phyloP scores from a whole-genome alignment of 2,888 invertebrate genomes.

The Tachina lurida region DNA sequence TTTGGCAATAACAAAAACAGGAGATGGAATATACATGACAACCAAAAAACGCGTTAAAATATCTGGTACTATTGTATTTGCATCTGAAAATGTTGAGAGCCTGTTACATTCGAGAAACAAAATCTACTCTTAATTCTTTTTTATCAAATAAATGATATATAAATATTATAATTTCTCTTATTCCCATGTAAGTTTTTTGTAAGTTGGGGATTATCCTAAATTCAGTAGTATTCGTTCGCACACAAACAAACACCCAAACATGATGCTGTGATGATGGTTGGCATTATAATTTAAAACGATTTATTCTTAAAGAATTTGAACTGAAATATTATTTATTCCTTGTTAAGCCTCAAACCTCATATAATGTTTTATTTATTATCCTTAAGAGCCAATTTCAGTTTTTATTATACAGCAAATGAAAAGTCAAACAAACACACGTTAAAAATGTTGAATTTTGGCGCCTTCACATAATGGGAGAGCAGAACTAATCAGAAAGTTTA shows the following conservation, averaged over 20 bases:
- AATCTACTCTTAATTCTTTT: constrained; percentile 77
- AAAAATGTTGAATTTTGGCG: constrained; percentile 82
- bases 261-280: neutral
- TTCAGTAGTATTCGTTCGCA: constrained; percentile 27
- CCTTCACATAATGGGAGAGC: constrained; percentile 79
- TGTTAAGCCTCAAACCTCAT: constrained; percentile 40
- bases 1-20: neutral
- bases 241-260: constrained; percentile 1
- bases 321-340: constrained; percentile 12
- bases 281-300: constrained; percentile 48
- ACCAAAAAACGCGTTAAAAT: constrained; percentile 27
- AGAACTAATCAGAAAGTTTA: constrained; percentile 45
- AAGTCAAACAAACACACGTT: constrained; percentile 67
- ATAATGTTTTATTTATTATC: constrained; percentile 28
- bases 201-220: constrained; percentile 69
- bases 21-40: constrained; percentile 8
- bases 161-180: constrained; percentile 41
- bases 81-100: constrained; percentile 74
- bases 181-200: constrained; percentile 28
- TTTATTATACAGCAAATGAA: constrained; percentile 2
- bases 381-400: constrained; percentile 37
- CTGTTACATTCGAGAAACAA: constrained; percentile 81
- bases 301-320: constrained; percentile 52
- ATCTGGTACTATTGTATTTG: neutral
- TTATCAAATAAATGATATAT: constrained; percentile 23